Conservation (phyloP, 2,797 vertebrate species). For the Enteromius unitaeniatus region DNA sequence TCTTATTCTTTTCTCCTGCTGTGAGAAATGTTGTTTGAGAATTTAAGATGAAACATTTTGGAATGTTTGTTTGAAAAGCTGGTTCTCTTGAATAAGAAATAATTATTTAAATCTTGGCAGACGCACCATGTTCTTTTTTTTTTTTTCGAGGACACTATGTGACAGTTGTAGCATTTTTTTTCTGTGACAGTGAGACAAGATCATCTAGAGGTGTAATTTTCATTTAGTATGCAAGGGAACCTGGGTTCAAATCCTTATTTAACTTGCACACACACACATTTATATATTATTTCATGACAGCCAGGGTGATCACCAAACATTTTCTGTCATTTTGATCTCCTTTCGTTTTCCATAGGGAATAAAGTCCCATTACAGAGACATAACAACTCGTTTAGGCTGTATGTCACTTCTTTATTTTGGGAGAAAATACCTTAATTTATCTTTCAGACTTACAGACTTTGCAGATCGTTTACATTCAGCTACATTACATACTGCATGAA, state of each 20-base stretch:
- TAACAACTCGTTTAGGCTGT: not conserved
- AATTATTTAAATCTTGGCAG: constrained; percentile 10
- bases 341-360: not conserved
- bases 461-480: no score
- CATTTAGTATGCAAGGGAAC: not conserved
- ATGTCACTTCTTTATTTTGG: no score
- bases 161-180: constrained; percentile 3
- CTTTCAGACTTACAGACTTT: no score
- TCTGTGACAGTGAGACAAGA: constrained; percentile 18
- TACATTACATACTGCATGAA: no score
- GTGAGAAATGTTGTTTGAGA: constrained; percentile 15
- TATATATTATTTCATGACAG: constrained; percentile 2
- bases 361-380: not conserved
- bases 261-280: not conserved
- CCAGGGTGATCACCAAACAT: not conserved
- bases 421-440: no score
- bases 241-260: constrained; percentile 26
- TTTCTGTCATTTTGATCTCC: not conserved
- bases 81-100: constrained; percentile 15
- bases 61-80: constrained; percentile 4
- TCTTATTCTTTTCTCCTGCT: constrained; percentile 14
- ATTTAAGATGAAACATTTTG: constrained; percentile 14
- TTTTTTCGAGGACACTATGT: not conserved
- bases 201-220: constrained; percentile 9
- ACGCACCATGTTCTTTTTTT: not conserved